phyloP scores from a whole-genome alignment of 2,113 vertebrate species.

The Dasyornis broadbenti region DNA sequence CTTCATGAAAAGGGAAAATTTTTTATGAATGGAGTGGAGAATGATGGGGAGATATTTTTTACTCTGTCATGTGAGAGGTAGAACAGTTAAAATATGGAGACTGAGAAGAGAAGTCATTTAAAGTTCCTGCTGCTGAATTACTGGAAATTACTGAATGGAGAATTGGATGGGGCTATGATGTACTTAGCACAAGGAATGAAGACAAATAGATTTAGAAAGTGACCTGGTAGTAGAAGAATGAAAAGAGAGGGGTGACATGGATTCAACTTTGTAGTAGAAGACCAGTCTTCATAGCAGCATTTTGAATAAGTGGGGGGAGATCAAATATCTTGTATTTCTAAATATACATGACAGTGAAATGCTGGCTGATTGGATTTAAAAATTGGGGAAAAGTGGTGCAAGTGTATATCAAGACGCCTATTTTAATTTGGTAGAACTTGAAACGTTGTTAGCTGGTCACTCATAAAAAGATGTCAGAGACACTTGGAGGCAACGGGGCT shows the following conservation, averaged over 20 bases:
- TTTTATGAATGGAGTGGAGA: background rate
- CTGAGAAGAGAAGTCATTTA: background rate
- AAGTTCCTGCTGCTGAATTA: background rate
- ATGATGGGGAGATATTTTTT: background rate
- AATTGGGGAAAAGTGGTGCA: background rate
- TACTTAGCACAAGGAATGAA: background rate
- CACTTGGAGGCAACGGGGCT: rapidly evolving
- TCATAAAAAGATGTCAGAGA: background rate
- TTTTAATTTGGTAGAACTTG: background rate
- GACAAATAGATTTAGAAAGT: background rate
- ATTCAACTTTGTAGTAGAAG: background rate
- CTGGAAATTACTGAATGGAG: background rate
- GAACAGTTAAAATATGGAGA: background rate
- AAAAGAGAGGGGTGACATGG: background rate
- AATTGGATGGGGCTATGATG: background rate
- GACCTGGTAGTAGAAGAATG: background rate
- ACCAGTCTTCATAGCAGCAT: background rate
- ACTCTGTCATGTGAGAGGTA: background rate
- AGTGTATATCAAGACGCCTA: background rate
- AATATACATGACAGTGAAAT: background rate
- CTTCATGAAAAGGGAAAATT: background rate
- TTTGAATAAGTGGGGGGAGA: background rate
- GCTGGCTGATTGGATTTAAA: background rate
- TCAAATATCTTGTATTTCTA: background rate
- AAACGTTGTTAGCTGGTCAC: background rate